These are phyloP conservation scores for Aviceda subcristata DNA, from an alignment of 2,113 vertebrate species.

Conservation along the genomic window DNA sequence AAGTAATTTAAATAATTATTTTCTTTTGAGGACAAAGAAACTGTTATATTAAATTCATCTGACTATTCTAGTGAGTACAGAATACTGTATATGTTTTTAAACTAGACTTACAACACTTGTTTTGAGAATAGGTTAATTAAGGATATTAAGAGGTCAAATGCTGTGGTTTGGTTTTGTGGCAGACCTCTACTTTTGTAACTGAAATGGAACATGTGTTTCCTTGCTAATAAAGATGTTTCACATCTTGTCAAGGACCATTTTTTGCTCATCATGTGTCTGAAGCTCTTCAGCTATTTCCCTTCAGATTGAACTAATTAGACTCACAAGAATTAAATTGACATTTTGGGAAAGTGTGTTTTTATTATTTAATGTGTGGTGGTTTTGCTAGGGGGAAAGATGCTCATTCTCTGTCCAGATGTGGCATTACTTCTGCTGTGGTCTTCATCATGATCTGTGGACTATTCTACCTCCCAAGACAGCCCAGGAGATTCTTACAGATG, in stretches of 20 bases:
- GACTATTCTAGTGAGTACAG: not conserved
- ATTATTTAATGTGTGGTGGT: conserved; percentile 61
- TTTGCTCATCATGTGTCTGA: conserved; percentile 47
- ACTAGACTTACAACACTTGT: not conserved
- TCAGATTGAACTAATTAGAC: conserved; percentile 72
- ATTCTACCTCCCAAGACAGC: conserved; percentile 79
- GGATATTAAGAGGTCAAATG: not conserved
- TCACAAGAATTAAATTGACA: conserved; percentile 48
- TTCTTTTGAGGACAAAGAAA: not conserved
- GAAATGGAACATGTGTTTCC: conserved; percentile 48
- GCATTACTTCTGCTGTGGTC: conserved; percentile 91
- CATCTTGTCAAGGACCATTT: conserved; percentile 69
- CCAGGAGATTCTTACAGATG: conserved; percentile 83
- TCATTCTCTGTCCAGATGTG: conserved; percentile 98
- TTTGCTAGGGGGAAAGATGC: conserved; percentile 91
- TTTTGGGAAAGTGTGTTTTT: conserved; percentile 65
- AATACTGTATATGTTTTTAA: not conserved
- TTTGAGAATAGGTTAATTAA: not conserved
- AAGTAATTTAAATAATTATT: conserved; percentile 6
- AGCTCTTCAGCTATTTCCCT: conserved; percentile 65
- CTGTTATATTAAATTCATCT: not conserved
- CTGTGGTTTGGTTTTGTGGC: conserved; percentile 57
- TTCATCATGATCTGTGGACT: conserved; percentile 89
- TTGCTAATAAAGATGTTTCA: conserved; percentile 70
- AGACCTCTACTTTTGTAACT: conserved; percentile 49